These are phyloP conservation scores for Scortum barcoo DNA, from an alignment of 2,113 vertebrate species.

Conservation along the genomic window DNA sequence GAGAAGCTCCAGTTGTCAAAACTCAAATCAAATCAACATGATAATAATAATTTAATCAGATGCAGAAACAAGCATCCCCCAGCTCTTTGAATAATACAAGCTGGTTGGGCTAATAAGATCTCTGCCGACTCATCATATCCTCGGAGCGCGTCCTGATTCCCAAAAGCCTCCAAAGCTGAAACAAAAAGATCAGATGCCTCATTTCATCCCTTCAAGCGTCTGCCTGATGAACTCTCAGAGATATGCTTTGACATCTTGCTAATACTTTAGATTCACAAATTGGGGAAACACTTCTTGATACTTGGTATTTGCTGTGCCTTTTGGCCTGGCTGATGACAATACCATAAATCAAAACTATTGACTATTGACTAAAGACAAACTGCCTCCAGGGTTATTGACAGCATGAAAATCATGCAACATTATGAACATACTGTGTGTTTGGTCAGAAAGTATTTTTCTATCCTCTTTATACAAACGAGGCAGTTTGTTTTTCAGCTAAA, in stretches of 20 bases:
- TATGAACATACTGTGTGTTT: neutral
- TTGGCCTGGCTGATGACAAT: neutral
- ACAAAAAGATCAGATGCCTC: slow-evolving; percentile 68
- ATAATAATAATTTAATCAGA: slow-evolving; percentile 64
- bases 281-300: neutral
- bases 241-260: slow-evolving; percentile 48
- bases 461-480: slow-evolving; percentile 2
- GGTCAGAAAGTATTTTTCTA: neutral
- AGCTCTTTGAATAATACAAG: slow-evolving; percentile 61
- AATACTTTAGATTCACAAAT: slow-evolving; percentile 25
- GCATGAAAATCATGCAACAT: neutral
- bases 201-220: slow-evolving; percentile 59
- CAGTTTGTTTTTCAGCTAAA: slow-evolving; percentile 23
- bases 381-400: slow-evolving; percentile 31
- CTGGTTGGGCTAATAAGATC: slow-evolving; percentile 68
- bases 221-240: slow-evolving; percentile 55
- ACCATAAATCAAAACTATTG: slow-evolving; percentile 14
- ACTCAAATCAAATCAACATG: slow-evolving; percentile 40
- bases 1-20: slow-evolving; percentile 31
- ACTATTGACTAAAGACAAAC: neutral
- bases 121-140: slow-evolving; percentile 67
- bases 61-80: slow-evolving; percentile 40
- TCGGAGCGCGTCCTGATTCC: slow-evolving; percentile 42
- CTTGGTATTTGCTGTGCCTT: slow-evolving; percentile 15
- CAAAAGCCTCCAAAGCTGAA: slow-evolving; percentile 52